Evolutionary conservation across 1,140 invertebrate genomes (phyloP).

Genomic region (Dysdera silvatica): DNA sequence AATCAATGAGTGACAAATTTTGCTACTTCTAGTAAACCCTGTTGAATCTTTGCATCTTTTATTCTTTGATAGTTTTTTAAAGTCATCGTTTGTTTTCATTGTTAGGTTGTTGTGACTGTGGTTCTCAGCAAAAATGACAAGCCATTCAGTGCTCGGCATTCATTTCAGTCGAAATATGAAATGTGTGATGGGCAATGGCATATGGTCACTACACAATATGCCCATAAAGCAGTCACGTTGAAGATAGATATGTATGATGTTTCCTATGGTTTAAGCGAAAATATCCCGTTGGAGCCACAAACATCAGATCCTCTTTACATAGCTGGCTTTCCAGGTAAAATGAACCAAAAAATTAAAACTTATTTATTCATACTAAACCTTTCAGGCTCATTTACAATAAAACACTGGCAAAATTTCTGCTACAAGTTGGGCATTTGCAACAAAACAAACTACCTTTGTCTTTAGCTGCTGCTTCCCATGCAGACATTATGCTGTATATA

Average conservation of each 20-base stretch:
- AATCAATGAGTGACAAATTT: too few relatives aligned
- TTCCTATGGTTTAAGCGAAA: conserved; percentile 39
- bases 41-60: too few relatives aligned
- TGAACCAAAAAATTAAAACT: neutral
- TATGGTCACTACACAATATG: conserved; percentile 61
- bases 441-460: too few relatives aligned
- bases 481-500: too few relatives aligned
- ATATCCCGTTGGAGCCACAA: conserved; percentile 45
- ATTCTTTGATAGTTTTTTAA: neutral
- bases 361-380: neutral
- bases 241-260: conserved; percentile 60
- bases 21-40: too few relatives aligned
- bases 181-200: conserved; percentile 85
- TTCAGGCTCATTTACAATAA: conserved; percentile 7
- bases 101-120: conserved; percentile 58
- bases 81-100: conserved; percentile 25
- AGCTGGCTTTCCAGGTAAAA: conserved; percentile 71
- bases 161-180: conserved; percentile 54
- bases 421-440: too few relatives aligned
- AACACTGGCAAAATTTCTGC: too few relatives aligned
- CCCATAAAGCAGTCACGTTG: conserved; percentile 54
- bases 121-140: conserved; percentile 55
- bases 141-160: conserved; percentile 52
- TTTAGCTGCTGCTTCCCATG: too few relatives aligned
- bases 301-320: conserved; percentile 64